Percentiles rank a stretch among this genome's conserved stretches.
These are phyloP conservation scores for Eospalax fontanierii DNA, from an alignment of 2,797 vertebrate species.

Conservation along the genomic window DNA sequence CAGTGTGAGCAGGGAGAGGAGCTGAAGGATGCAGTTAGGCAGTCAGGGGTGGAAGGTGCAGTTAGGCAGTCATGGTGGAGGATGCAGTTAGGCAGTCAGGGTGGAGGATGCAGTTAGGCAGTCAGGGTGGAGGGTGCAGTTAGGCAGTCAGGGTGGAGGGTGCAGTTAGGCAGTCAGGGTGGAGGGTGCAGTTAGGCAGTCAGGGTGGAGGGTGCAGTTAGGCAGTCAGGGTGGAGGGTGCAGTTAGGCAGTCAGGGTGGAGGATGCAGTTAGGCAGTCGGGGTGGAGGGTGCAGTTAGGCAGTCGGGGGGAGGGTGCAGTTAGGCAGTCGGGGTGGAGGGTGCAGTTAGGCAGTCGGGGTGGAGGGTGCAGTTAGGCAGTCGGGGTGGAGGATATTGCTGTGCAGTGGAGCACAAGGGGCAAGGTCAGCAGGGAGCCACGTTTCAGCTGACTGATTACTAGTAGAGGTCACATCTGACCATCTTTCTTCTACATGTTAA, in stretches of 20 bases:
- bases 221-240: too few species aligned
- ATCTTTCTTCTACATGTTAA: background rate
- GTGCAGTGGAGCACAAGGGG: background rate
- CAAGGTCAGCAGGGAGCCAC: background rate
- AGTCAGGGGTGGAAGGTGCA: background rate
- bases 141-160: background rate
- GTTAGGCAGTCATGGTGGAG: rapidly evolving
- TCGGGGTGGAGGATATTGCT: rapidly evolving
- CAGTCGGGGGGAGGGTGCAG: too few species aligned
- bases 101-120: background rate
- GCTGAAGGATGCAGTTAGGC: too few species aligned
- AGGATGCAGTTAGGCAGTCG: too few species aligned
- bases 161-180: too few species aligned
- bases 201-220: too few species aligned
- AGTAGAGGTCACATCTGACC: background rate
- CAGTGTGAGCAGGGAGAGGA: too few species aligned
- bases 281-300: rapidly evolving
- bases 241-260: too few species aligned
- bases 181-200: too few species aligned
- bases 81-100: rapidly evolving
- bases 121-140: background rate
- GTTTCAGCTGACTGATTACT: background rate
- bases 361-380: too few species aligned
- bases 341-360: rapidly evolving
- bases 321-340: background rate